A percentile compares a stretch with the other conserved stretches of the same genome.
Conservation (phyloP, 1,140 invertebrate species). For the Triops longicaudatus region DNA sequence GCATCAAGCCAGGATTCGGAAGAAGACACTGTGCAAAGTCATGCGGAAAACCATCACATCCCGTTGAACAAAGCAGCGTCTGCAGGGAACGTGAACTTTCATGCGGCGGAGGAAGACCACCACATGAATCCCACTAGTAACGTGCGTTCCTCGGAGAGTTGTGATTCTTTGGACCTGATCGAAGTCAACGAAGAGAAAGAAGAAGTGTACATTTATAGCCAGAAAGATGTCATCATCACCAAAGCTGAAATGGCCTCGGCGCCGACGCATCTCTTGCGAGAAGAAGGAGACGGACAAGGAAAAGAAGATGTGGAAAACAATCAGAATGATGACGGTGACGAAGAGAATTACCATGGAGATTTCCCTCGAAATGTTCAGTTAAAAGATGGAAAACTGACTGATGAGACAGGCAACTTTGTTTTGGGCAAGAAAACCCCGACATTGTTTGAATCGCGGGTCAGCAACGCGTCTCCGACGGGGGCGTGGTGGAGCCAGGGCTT, state of each 20-base stretch:
- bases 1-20: neutral
- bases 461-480: neutral
- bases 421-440: slow-evolving; percentile 9
- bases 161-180: slow-evolving; percentile 13
- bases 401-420: slow-evolving; percentile 23
- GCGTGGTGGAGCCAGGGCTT: slow-evolving; percentile 16
- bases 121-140: slow-evolving; percentile 22
- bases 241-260: neutral
- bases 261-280: neutral
- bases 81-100: neutral
- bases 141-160: slow-evolving; percentile 19
- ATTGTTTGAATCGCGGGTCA: neutral
- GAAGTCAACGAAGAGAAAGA: neutral
- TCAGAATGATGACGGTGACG: neutral
- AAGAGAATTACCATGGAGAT: neutral
- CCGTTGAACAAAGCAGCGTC: neutral
- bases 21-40: neutral
- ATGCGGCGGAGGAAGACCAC: neutral
- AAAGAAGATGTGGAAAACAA: neutral
- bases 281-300: neutral
- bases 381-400: neutral
- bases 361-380: neutral
- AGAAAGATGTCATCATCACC: slow-evolving; percentile 15
- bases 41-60: neutral
- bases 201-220: slow-evolving; percentile 1